These are phyloP conservation scores for Cacatua alba DNA, from an alignment of 2,113 vertebrate genomes.

Conservation along the genomic window DNA sequence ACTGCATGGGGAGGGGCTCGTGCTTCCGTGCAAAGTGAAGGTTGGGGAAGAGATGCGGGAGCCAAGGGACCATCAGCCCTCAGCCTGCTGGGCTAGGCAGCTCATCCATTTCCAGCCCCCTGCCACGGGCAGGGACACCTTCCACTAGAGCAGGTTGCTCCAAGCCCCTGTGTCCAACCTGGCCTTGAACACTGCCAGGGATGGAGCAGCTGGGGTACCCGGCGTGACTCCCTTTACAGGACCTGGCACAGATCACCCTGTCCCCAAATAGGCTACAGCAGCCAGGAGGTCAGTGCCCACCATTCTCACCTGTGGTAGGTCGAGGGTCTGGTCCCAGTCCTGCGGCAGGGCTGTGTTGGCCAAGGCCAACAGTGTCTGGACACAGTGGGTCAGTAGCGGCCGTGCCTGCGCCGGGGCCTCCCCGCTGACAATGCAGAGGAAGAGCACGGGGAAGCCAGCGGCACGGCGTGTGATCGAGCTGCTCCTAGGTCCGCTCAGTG, in stretches of 20 bases:
- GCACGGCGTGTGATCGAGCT: slow-evolving; percentile 85
- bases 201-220: background rate
- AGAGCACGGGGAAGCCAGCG: slow-evolving; percentile 87
- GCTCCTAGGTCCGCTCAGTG: slow-evolving; percentile 74
- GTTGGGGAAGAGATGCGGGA: background rate
- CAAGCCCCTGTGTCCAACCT: background rate
- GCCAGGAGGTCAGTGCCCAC: accelerated
- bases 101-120: background rate
- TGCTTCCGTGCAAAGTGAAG: too few species aligned
- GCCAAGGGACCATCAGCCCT: background rate
- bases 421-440: slow-evolving; percentile 82
- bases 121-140: background rate
- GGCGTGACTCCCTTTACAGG: accelerated
- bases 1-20: accelerated
- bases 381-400: slow-evolving; percentile 75
- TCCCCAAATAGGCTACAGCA: accelerated
- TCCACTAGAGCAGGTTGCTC: background rate
- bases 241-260: background rate
- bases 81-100: accelerated
- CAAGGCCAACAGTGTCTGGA: slow-evolving; percentile 75
- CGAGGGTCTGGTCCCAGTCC: slow-evolving; percentile 87
- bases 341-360: slow-evolving; percentile 69
- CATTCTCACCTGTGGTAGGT: slow-evolving; percentile 83
- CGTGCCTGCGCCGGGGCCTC: slow-evolving; percentile 73
- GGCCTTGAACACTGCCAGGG: background rate